Evolutionary conservation across 2,113 vertebrate genomes (phyloP).

Genomic region (Pteronura brasiliensis): DNA sequence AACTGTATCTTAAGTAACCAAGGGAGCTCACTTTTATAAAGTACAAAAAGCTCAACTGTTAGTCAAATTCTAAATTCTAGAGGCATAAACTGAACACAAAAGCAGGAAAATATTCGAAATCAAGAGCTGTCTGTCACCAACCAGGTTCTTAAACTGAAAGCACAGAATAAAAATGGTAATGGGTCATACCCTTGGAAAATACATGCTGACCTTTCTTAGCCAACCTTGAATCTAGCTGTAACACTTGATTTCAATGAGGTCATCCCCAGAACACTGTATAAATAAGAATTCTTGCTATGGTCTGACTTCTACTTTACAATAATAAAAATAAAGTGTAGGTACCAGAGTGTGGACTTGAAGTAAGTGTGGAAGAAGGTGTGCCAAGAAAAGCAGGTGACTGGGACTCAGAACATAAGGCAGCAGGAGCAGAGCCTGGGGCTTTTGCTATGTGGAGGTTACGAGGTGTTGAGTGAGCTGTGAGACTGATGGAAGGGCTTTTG

Average conservation of each 20-base stretch:
- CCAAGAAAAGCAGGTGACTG: conserved; percentile 83
- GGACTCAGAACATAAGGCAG: conserved; percentile 85
- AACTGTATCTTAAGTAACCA: not conserved
- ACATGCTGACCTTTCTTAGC: conserved; percentile 20
- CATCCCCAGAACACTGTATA: conserved; percentile 39
- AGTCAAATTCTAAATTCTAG: conserved; percentile 19
- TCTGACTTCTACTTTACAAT: conserved; percentile 31
- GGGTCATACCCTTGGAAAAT: conserved; percentile 50
- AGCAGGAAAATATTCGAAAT: conserved; percentile 27
- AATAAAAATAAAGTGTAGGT: conserved; percentile 77
- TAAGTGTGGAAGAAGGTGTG: conserved; percentile 82
- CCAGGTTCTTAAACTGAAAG: conserved; percentile 43
- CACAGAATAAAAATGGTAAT: not conserved
- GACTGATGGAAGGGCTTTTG: conserved; percentile 85
- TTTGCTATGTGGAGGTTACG: conserved; percentile 89
- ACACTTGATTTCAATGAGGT: conserved; percentile 29
- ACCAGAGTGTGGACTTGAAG: conserved; percentile 87
- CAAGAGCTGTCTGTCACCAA: conserved; percentile 24
- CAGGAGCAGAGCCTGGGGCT: conserved; percentile 81
- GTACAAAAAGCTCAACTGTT: conserved; percentile 33
- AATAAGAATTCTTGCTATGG: conserved; percentile 16
- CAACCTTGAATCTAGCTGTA: conserved; percentile 25
- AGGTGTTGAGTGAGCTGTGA: conserved; percentile 89
- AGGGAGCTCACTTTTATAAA: conserved; percentile 35
- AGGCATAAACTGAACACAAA: conserved; percentile 30